Percentiles rank a stretch among this genome's conserved stretches.
phyloP scores from a whole-genome alignment of 2,888 invertebrate genomes.

The Cosmorhoe ocellata region DNA sequence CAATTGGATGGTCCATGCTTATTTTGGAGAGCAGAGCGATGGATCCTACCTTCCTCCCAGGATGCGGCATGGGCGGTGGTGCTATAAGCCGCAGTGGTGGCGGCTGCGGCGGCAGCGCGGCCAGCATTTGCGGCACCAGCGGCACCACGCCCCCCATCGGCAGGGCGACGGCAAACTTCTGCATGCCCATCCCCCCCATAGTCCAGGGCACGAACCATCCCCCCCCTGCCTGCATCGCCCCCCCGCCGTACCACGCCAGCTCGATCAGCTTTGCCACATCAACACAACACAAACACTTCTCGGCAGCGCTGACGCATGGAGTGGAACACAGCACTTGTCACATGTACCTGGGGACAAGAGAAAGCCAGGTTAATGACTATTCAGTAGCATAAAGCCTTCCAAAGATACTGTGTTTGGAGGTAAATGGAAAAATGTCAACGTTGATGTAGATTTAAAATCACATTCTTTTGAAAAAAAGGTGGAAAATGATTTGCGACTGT shows the following conservation, averaged over 20 bases:
- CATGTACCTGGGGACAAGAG: conserved; percentile 67
- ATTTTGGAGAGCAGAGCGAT: neutral
- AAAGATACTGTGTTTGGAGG: too few species aligned
- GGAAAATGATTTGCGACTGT: too few species aligned
- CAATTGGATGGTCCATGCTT: too few species aligned
- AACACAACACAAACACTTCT: conserved; percentile 48
- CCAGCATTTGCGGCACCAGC: conserved; percentile 68
- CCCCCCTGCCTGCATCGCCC: conserved; percentile 76
- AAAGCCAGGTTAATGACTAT: conserved; percentile 4
- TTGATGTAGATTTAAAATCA: too few species aligned
- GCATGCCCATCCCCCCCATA: conserved; percentile 78
- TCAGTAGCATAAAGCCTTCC: neutral
- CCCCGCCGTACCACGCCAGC: conserved; percentile 81
- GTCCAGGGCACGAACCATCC: conserved; percentile 77
- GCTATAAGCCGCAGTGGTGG: conserved; percentile 71
- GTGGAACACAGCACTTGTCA: conserved; percentile 49
- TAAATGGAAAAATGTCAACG: too few species aligned
- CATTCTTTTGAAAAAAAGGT: too few species aligned
- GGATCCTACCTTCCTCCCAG: conserved; percentile 64
- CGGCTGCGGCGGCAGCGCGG: conserved; percentile 69
- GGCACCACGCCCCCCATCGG: conserved; percentile 77
- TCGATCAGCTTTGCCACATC: conserved; percentile 70
- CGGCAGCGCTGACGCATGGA: conserved; percentile 37
- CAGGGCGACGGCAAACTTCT: conserved; percentile 76
- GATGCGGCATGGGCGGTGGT: conserved; percentile 65